These are phyloP conservation scores for Ascidia mentula DNA, from an alignment of 23 tunicate species.

Conservation along the genomic window DNA sequence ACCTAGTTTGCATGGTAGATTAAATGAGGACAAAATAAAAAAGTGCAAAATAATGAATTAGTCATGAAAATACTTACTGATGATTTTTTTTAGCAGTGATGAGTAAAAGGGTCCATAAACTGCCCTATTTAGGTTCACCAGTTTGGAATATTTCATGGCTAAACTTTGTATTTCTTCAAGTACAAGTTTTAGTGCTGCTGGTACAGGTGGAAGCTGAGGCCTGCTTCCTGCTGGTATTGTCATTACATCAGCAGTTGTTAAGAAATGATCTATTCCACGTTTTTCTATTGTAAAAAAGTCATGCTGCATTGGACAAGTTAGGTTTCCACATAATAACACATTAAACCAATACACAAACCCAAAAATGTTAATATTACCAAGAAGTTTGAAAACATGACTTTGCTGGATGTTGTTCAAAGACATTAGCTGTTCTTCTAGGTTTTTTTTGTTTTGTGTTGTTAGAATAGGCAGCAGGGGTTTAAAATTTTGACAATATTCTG, in stretches of 20 bases:
- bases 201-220: conserved; percentile 3
- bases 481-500: conserved; percentile 14
- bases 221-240: not conserved
- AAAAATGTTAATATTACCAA: conserved; percentile 51
- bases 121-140: conserved; percentile 48
- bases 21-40: too few relatives aligned
- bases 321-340: too few relatives aligned
- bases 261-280: not conserved
- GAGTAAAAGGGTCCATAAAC: conserved; percentile 77
- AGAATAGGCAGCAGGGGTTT: not conserved
- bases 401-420: not conserved
- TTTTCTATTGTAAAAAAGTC: not conserved
- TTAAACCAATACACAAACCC: too few relatives aligned
- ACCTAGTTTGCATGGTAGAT: too few relatives aligned
- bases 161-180: conserved; percentile 12
- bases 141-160: conserved; percentile 30
- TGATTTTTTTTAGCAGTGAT: conserved; percentile 29
- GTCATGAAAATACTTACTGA: conserved; percentile 48
- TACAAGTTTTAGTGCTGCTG: conserved; percentile 1
- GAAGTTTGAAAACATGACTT: conserved; percentile 30
- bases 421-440: conserved; percentile 14
- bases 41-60: too few relatives aligned
- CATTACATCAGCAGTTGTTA: not conserved
- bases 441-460: conserved; percentile 23
- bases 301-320: too few relatives aligned